Evolutionary conservation across 2,113 vertebrate species (phyloP).

Genomic region (Osmerus eperlanus): DNA sequence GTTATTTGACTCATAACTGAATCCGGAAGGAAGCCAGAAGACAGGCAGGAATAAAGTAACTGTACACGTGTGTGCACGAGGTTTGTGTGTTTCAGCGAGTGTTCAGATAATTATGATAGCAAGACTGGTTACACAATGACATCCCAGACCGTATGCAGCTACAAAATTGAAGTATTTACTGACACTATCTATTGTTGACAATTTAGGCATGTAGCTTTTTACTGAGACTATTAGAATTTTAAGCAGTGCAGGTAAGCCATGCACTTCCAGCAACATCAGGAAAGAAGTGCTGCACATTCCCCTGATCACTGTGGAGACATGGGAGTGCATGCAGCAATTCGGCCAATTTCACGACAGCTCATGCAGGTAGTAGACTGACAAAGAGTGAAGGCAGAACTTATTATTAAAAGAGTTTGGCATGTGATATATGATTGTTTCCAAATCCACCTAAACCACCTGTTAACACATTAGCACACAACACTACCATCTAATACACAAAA

Average conservation of each 20-base stretch:
- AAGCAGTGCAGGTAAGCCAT: neutral
- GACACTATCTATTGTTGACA: neutral
- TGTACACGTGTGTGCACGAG: neutral
- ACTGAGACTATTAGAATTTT: neutral
- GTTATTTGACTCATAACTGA: slow-evolving; percentile 21
- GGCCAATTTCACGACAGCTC: neutral
- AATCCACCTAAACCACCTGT: neutral
- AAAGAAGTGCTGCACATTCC: neutral
- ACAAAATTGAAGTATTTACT: neutral
- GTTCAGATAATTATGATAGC: neutral
- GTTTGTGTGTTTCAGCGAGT: neutral
- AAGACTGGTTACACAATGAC: neutral
- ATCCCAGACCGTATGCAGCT: neutral
- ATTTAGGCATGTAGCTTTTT: slow-evolving; percentile 6
- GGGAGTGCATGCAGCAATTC: slow-evolving; percentile 4
- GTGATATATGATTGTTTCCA: neutral
- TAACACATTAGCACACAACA: neutral
- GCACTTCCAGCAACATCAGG: slow-evolving; percentile 10
- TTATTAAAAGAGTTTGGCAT: neutral
- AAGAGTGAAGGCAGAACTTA: neutral
- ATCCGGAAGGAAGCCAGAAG: slow-evolving; percentile 2
- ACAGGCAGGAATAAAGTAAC: slow-evolving; percentile 8
- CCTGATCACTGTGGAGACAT: slow-evolving; percentile 5
- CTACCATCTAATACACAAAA: neutral
- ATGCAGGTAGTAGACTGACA: too few relatives aligned